Conservation (phyloP, 2,797 vertebrate species). For the Takifugu ocellatus region DNA sequence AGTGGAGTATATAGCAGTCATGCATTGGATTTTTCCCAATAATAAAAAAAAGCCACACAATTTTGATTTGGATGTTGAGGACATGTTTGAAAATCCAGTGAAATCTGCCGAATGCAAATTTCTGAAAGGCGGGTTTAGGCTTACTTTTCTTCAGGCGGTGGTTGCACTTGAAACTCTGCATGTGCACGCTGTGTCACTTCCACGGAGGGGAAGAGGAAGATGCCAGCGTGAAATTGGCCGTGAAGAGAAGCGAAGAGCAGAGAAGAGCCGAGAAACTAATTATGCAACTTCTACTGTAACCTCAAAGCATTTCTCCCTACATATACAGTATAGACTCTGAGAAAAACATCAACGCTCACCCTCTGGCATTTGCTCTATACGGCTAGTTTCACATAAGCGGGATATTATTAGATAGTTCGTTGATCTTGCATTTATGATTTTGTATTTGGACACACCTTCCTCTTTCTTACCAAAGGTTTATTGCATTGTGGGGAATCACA, state of each 20-base stretch:
- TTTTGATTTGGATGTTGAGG: too few species aligned
- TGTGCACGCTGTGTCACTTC: conserved; percentile 38
- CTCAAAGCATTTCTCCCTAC: conserved; percentile 42
- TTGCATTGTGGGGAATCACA: too few species aligned
- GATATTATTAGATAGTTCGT: conserved; percentile 1
- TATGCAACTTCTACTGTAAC: conserved; percentile 32
- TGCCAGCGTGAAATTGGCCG: conserved; percentile 44
- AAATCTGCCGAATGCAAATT: neutral
- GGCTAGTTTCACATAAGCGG: conserved; percentile 19
- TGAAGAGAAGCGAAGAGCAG: conserved; percentile 34
- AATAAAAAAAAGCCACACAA: too few species aligned
- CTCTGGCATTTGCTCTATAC: conserved; percentile 38
- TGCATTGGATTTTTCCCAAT: too few species aligned
- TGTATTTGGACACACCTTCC: too few species aligned
- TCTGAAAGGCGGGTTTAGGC: conserved; percentile 12
- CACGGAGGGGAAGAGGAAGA: conserved; percentile 30
- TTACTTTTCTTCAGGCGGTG: conserved; percentile 20
- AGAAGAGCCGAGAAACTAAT: conserved; percentile 43
- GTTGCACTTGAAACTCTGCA: conserved; percentile 28
- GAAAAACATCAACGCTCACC: conserved; percentile 32
- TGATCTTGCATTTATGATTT: neutral
- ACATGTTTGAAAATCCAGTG: neutral
- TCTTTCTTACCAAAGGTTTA: too few species aligned
- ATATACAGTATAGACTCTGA: conserved; percentile 8
- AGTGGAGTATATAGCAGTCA: too few species aligned